phyloP scores from a whole-genome alignment of 2,113 vertebrate genomes.

The Corvus cornix region DNA sequence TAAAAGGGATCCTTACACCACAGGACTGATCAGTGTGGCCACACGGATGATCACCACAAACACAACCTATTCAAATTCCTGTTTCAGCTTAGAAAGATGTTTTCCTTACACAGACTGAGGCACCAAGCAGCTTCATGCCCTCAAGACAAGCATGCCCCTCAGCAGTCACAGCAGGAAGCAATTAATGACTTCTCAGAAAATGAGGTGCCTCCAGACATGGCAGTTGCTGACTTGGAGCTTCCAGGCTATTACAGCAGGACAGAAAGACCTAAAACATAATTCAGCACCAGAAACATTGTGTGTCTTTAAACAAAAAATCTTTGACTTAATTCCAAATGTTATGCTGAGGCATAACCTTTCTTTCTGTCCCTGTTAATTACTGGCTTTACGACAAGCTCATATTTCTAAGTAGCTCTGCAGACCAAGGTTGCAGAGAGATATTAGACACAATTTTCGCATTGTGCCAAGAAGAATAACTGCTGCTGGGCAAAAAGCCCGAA shows the following conservation, averaged over 20 bases:
- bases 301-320: not conserved
- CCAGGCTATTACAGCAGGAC: not conserved
- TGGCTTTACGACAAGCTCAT: not conserved
- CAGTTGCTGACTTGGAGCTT: not conserved
- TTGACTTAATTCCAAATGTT: constrained; percentile 1
- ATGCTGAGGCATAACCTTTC: not conserved
- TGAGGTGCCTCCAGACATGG: not conserved
- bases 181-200: constrained; percentile 27
- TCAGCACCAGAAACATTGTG: not conserved
- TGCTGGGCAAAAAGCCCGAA: not conserved
- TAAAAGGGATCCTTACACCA: not conserved
- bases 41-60: not conserved
- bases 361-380: not conserved
- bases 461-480: constrained; percentile 5
- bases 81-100: not conserved
- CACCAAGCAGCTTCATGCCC: not conserved
- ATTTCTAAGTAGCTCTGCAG: not conserved
- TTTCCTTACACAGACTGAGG: not conserved
- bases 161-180: not conserved
- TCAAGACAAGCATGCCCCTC: not conserved
- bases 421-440: not conserved
- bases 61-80: not conserved
- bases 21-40: not conserved
- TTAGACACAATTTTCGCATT: not conserved
- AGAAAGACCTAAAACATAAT: not conserved